Evolutionary conservation across 2,797 vertebrate species (phyloP).

Genomic region (Esox lucius): DNA sequence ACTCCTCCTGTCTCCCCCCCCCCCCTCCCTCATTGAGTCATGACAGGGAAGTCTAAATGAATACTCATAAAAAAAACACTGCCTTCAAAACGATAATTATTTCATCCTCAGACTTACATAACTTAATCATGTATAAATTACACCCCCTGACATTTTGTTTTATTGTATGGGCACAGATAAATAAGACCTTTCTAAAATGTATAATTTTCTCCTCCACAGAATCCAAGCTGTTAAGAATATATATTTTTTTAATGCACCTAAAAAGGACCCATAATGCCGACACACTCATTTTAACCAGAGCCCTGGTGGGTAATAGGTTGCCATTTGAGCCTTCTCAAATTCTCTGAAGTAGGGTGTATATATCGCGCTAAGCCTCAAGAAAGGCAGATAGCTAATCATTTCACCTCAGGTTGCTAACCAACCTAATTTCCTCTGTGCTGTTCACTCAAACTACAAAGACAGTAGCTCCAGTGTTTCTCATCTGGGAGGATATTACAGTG

Average conservation of each 20-base stretch:
- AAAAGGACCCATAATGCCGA: constrained; percentile 29
- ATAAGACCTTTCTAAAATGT: constrained; percentile 28
- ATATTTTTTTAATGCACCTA: constrained; percentile 28
- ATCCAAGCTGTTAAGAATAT: too few species aligned
- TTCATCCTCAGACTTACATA: neutral
- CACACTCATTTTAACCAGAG: neutral
- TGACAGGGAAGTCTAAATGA: too few species aligned
- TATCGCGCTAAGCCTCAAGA: constrained; percentile 36
- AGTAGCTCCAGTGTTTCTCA: neutral
- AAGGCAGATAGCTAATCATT: constrained; percentile 44
- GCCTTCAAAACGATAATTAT: too few species aligned
- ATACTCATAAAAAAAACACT: too few species aligned
- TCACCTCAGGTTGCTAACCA: constrained; percentile 45
- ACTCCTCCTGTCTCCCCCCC: too few species aligned
- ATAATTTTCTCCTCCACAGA: too few species aligned
- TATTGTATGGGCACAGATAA: too few species aligned
- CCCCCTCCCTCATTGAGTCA: too few species aligned
- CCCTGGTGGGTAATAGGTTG: neutral
- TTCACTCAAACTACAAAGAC: constrained; percentile 29
- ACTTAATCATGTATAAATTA: neutral
- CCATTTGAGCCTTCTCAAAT: constrained; percentile 17
- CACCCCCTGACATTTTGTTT: constrained; percentile 8
- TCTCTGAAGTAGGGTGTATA: constrained; percentile 38
- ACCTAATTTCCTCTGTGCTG: constrained; percentile 56
- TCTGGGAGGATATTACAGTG: constrained; percentile 38